These are phyloP conservation scores for Alsophila aescularia DNA, from an alignment of 2,888 invertebrate genomes.

Conservation along the genomic window DNA sequence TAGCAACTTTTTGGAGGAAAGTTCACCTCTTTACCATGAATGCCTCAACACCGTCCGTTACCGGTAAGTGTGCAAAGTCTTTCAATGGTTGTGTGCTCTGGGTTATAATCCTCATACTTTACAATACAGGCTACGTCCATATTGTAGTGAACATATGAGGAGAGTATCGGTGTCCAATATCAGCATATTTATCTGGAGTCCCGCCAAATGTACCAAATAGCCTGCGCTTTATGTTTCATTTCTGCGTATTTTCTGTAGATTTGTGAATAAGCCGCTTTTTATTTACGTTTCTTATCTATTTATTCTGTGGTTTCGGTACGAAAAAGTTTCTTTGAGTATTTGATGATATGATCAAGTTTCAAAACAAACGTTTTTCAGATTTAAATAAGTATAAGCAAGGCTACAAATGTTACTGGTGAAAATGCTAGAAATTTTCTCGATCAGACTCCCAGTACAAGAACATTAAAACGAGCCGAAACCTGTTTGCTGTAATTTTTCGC, in stretches of 20 bases:
- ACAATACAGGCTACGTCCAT: background rate
- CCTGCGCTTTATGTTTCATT: conserved; percentile 18
- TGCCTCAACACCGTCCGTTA: no score
- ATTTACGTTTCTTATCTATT: background rate
- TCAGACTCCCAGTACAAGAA: no score
- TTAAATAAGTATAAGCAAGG: no score
- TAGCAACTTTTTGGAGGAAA: no score
- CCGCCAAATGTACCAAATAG: conserved; percentile 24
- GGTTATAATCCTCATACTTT: background rate
- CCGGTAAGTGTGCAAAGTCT: background rate
- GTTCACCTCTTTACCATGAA: no score
- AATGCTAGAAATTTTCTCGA: no score
- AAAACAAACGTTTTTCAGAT: no score
- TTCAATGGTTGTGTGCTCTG: background rate
- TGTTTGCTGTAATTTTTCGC: no score
- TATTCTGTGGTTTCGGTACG: no score
- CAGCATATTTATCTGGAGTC: conserved; percentile 30
- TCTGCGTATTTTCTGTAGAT: background rate
- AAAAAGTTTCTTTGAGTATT: background rate
- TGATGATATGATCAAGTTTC: no score
- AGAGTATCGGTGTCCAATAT: conserved; percentile 22
- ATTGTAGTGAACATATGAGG: background rate
- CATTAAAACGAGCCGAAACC: no score
- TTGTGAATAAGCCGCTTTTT: conserved; percentile 2
- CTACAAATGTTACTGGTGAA: no score